phyloP scores from a whole-genome alignment of 92 coral and sea anemone genomes.

The Palythoa grandis region DNA sequence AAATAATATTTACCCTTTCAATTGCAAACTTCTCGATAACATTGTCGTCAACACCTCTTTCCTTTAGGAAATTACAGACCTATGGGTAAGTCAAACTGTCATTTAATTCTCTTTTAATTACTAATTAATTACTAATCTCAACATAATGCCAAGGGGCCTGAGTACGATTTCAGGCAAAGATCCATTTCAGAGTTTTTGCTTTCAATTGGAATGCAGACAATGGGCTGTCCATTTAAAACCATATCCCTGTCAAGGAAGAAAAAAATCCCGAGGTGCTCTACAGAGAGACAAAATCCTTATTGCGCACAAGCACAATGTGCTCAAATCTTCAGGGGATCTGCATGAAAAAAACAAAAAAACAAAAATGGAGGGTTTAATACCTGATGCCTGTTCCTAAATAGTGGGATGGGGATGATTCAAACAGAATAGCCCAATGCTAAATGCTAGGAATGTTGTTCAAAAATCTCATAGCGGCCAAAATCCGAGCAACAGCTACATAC shows the following conservation, averaged over 20 bases:
- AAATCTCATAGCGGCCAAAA: neutral
- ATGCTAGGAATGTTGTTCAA: neutral
- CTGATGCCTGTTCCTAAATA: neutral
- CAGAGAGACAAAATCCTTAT: neutral
- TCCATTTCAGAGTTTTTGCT: conserved; percentile 1
- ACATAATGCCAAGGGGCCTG: neutral
- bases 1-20: neutral
- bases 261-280: neutral
- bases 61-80: conserved; percentile 37
- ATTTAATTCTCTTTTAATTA: conserved; percentile 8
- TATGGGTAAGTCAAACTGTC: conserved; percentile 14
- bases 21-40: conserved; percentile 6
- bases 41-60: conserved; percentile 25
- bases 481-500: neutral
- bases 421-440: neutral
- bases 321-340: conserved; percentile 1
- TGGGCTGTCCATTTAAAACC: neutral
- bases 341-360: neutral
- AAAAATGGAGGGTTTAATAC: neutral
- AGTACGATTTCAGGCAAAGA: conserved; percentile 11
- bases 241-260: neutral
- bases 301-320: neutral
- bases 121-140: conserved; percentile 17
- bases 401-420: neutral
- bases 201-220: conserved; percentile 1